These are phyloP conservation scores for Hymenopus coronatus DNA, from an alignment of 2,888 invertebrate genomes.

Conservation along the genomic window DNA sequence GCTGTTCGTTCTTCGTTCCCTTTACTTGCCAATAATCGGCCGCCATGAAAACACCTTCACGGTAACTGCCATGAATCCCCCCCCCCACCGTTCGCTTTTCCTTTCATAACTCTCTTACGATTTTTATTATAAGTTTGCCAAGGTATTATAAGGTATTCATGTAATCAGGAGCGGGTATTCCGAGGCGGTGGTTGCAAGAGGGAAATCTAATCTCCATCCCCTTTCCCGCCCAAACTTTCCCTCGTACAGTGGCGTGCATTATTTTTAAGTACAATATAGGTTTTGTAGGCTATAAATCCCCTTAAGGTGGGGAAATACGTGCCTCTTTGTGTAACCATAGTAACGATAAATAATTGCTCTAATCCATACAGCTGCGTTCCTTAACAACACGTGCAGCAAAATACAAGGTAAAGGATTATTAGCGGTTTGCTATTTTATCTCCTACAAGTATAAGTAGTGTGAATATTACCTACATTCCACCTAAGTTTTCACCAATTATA, in stretches of 20 bases:
- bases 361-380: no score
- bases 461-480: no score
- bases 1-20: background rate
- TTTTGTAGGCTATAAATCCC: background rate
- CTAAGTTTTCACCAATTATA: no score
- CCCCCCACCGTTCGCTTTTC: background rate
- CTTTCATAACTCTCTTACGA: conserved; percentile 14
- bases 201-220: conserved; percentile 13
- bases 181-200: conserved; percentile 3
- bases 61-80: background rate
- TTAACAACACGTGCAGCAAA: background rate
- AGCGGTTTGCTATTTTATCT: no score
- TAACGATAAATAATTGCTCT: no score
- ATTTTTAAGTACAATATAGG: background rate
- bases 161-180: conserved; percentile 29
- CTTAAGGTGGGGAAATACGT: background rate
- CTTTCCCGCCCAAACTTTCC: background rate
- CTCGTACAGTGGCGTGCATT: background rate
- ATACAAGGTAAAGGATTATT: no score
- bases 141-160: conserved; percentile 30
- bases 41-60: background rate
- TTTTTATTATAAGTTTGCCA: conserved; percentile 19
- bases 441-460: no score
- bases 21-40: background rate
- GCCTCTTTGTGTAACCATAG: background rate